Evolutionary conservation across 2,113 vertebrate species (phyloP).

Genomic region (Tragelaphus imberbis): DNA sequence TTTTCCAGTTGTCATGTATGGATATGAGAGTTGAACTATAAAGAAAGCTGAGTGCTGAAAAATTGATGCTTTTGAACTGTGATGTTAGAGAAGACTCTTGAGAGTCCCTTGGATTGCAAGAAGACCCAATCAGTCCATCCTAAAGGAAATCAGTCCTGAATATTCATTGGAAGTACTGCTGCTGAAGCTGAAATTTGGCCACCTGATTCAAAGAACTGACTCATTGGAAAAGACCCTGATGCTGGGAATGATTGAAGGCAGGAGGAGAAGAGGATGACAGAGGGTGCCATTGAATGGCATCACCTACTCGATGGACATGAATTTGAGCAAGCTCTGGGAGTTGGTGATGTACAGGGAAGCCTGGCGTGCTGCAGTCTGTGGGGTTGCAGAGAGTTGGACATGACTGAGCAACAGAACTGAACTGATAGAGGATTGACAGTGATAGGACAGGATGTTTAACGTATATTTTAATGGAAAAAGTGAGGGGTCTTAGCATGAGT

Average conservation of each 20-base stretch:
- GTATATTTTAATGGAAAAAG: neutral
- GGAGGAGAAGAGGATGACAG: neutral
- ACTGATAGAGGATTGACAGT: neutral
- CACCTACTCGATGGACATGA: neutral
- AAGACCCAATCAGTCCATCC: neutral
- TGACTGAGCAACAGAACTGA: neutral
- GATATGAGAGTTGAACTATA: neutral
- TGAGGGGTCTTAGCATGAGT: neutral
- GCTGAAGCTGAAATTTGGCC: neutral
- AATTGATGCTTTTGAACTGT: neutral
- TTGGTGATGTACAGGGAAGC: neutral
- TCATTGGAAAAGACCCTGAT: neutral
- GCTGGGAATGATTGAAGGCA: neutral
- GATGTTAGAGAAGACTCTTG: neutral
- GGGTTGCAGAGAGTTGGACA: neutral
- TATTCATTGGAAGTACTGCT: neutral
- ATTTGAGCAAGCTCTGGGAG: neutral
- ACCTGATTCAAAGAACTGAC: neutral
- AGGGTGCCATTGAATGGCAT: neutral
- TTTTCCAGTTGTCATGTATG: neutral
- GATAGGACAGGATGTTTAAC: neutral
- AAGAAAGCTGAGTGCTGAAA: neutral
- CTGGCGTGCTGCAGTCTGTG: neutral
- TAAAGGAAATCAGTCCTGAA: neutral
- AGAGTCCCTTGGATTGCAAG: neutral